Evolutionary conservation across 1,140 invertebrate genomes (phyloP), one percentile per base, ranked within the genome.

Genomic region (Aphelinus atriplicis): DNA sequence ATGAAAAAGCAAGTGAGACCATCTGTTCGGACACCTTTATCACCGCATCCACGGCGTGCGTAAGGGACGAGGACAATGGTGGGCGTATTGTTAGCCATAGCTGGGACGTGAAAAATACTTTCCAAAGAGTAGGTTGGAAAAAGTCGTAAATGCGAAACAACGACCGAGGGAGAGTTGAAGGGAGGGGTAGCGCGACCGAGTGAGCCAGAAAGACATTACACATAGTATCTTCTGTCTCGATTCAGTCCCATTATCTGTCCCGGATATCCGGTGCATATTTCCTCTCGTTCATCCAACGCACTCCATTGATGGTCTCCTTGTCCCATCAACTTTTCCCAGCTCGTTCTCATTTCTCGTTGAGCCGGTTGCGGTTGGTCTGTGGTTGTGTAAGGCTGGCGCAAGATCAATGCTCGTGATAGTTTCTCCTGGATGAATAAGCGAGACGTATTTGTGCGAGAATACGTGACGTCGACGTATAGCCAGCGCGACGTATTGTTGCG

Each of bases 391-490:
- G 9, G 46, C 10, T 63, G 46, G 46, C 46, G n/a, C 5, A 48
- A 42, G 63, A 65, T 53, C 50, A 55, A 65, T 65, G 63, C 51
- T 65, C 51, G 51, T 43, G 63, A 65, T 65, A 65, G 47, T 65
- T n/a, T 43, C 63, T 53, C 3, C 63, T 42, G 58, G 7, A 60
- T 60, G 26, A 42, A 26, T 60, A 43, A 4, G 47, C 42, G 46
- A 26, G 26, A 1, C 47, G 46, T 26, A 26, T 26, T 26, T 26
- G 26, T 26, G 26, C 26, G 26, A 26, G 26, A 26, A 26, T 26
- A 26, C 26, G 26, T 26, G 26, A 26, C 26, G 26, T 26, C 5
- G 3, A 9, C 61, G 61, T 48, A 63, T 50, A 10, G 4, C n/a
- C 1, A 48, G 3, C 48, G 1, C 47, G 48, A 50, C 62, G n/a